Evolutionary conservation across 2,888 invertebrate genomes (phyloP), one percentile per base, ranked within the genome.

Genomic region (Phorcus lineatus): DNA sequence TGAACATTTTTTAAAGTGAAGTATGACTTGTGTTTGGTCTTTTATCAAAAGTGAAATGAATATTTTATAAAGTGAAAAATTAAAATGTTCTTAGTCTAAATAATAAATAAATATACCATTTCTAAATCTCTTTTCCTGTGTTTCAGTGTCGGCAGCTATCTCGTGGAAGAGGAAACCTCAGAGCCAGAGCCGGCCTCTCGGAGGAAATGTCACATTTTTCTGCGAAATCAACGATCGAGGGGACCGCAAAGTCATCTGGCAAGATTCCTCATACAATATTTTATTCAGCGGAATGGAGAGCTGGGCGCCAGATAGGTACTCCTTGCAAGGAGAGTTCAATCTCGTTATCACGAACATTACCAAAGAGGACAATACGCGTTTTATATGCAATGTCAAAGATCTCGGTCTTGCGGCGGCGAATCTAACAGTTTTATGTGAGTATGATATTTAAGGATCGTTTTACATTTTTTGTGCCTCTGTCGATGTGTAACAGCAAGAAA

Each of bases 391-490:
- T 54, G 81, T 86, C n/a, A 83, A 83, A 77, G 79, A 79, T 79
- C 84, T 84, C 78, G 86, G 83, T 55, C 31, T 79, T 13, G 84
- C 80, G 9, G 78, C 86, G 54, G 88, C 86, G 3, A 82, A 80
- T 75, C 76, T 88, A 11, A 86, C 85, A 57, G 88, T 88, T 53
- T 78, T 85, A 77, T 81, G 88, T 88, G 84, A 86, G 87, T 85
- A 76, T 55, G 17, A 11, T 17, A 28, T 24, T 24, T 36, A 36
- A 36, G 36, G n/a, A n/a, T 36, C 36, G 36, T 36, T 36, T 36
- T 36, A 4, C 7, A 36, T 36, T 36, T n/a, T n/a, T n/a, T n/a
- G n/a, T n/a, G n/a, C n/a, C n/a, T n/a, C n/a, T n/a, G n/a, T n/a
- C n/a, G n/a, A n/a, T n/a, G n/a, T n/a, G n/a, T n/a, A n/a, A n/a